Evolutionary conservation across 2,888 invertebrate genomes (phyloP), one percentile per base, ranked within the genome.

Genomic region (Lamproptera curius): DNA sequence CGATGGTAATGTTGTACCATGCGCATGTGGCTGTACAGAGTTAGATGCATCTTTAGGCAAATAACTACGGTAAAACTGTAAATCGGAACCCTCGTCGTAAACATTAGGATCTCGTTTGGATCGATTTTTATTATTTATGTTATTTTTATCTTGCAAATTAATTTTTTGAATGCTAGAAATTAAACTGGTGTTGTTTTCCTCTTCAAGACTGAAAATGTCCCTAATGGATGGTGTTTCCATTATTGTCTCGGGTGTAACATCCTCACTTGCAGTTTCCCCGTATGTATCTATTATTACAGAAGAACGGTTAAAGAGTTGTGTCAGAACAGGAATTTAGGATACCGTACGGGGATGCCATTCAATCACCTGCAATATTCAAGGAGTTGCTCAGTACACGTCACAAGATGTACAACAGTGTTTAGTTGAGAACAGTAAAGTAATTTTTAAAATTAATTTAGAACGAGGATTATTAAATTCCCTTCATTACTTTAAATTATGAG

Each of bases 11-110:
- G 13, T 33, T 1, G 13, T 9, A 8, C 31, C 16, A 1, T 31
- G 36, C 14, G 15, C 17, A 5, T 20, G 28, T 33, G 20, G 31
- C 11, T 8, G 6, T n/a, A n/a, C n/a, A 11, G 23, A 11, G 13
- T 31, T 33, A 9, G 34, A 23, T 2, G 38, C 47, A 16, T 15
- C 20, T 42, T 48, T 16, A 16, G 47, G 47, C 13, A 42, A 23
- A 38, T 48, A 38, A 23, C 34, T 38, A 13, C 11, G 38, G 36
- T 37, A 48, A n/a, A 48, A 23, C 23, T 42, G 37, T 13, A 42
- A 38, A 14, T 42, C 37, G 9, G 33, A 16, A n/a, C 38, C 16
- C 10, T 10, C 8, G 8, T 23, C 31, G 13, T 14, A 16, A 16
- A 10, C 13, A 9, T 33, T 10, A 2, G 16, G 3, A 13, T 38